Evolutionary conservation across 1,140 invertebrate species (phyloP).

Genomic region (Achroia grisella): DNA sequence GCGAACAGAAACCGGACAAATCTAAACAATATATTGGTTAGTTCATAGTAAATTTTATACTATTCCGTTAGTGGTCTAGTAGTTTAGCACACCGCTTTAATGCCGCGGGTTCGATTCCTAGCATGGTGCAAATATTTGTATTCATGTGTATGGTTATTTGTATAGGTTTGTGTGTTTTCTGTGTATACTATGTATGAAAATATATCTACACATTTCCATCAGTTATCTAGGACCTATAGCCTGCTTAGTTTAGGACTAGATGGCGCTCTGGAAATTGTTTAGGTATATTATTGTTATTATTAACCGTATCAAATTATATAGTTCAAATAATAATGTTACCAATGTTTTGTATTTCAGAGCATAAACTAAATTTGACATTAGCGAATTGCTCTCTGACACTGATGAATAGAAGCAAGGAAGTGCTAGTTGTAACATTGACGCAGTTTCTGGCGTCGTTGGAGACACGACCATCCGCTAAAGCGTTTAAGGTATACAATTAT

Average conservation of each 20-base stretch:
- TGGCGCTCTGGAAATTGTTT: too few species aligned
- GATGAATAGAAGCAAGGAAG: constrained; percentile 81
- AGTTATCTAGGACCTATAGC: too few species aligned
- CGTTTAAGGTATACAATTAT: constrained; percentile 76
- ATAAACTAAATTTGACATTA: constrained; percentile 86
- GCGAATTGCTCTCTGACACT: constrained; percentile 83
- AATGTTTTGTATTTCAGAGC: constrained; percentile 75
- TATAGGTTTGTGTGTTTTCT: too few species aligned
- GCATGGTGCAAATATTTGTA: too few species aligned
- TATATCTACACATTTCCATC: too few species aligned
- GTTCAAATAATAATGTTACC: too few species aligned
- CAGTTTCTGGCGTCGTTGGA: constrained; percentile 84
- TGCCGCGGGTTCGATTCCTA: not conserved
- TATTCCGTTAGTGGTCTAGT: too few species aligned
- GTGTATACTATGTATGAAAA: too few species aligned
- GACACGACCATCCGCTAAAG: constrained; percentile 80
- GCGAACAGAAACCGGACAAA: constrained; percentile 54
- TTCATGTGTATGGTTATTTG: too few species aligned
- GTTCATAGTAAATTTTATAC: constrained; percentile 2
- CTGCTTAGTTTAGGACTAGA: too few species aligned
- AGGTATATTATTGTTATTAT: too few species aligned
- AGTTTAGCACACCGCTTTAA: not conserved
- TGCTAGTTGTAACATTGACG: constrained; percentile 82
- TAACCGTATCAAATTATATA: too few species aligned
- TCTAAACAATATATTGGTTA: constrained; percentile 76